Evolutionary conservation across 2,888 invertebrate genomes (phyloP).

Genomic region (Dyspetes luteomarginatus): DNA sequence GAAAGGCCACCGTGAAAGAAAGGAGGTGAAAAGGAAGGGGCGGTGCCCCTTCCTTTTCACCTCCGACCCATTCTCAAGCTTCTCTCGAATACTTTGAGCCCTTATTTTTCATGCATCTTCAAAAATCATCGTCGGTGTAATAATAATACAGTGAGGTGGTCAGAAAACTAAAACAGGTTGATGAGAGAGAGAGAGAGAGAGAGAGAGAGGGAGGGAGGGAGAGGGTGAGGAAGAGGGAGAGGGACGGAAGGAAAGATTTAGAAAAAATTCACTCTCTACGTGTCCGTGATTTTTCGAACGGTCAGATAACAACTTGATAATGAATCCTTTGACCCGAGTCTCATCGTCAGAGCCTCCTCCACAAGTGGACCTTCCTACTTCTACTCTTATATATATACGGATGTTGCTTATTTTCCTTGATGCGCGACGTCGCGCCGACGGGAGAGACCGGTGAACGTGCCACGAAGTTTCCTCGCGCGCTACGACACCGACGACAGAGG

Average conservation of each 20-base stretch:
- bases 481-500: slow-evolving; percentile 48
- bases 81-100: too few species aligned
- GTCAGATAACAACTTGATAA: slow-evolving; percentile 78
- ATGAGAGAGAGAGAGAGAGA: slow-evolving; percentile 6
- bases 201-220: slow-evolving; percentile 23
- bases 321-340: slow-evolving; percentile 75
- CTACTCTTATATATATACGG: neutral
- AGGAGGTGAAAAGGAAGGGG: too few species aligned
- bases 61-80: too few species aligned
- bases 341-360: slow-evolving; percentile 40
- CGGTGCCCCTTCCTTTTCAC: too few species aligned
- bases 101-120: too few species aligned
- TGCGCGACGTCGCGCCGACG: slow-evolving; percentile 36
- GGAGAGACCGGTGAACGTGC: slow-evolving; percentile 55
- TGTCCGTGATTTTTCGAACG: slow-evolving; percentile 74
- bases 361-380: neutral
- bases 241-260: slow-evolving; percentile 30
- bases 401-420: slow-evolving; percentile 25
- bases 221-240: neutral
- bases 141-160: too few species aligned
- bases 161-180: too few species aligned
- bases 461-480: slow-evolving; percentile 48
- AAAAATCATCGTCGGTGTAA: too few species aligned
- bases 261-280: slow-evolving; percentile 32
- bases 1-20: too few species aligned